Base-by-base conservation (phyloP, 2,888 invertebrate species). In the Diogma glabrata region DNA sequence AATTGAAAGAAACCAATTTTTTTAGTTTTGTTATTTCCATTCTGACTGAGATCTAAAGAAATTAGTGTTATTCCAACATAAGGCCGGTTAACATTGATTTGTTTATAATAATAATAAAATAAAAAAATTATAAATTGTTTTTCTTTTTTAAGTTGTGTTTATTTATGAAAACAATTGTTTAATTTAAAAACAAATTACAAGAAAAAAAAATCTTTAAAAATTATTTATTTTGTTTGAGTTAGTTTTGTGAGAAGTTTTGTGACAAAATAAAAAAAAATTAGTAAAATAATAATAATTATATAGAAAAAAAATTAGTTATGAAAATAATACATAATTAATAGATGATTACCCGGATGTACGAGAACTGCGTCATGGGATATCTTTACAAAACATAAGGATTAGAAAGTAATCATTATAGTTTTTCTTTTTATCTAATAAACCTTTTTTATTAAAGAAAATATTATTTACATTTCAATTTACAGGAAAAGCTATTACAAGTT, bases 41-140 rank as follows among this genome's bases (percentile, higher is more conserved):
- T 43, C 22, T 43, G 20, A 12, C 43, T 22, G 43, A 43, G 43
- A 43, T 22, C 23, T 12, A 43, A 22, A 43, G 14, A 43, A 43
- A 43, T 46, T 46, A 46, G 46, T 46, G 22, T 46, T 46, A 46
- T 46, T 46, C 24, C 24, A 24, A 46, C 46, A 24, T 46, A 46
- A 24, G 46, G 24, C 46, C 46, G 46, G 46, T 22, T 24, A 46
- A 46, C 43, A 43, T 43, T 43, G 23, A 43, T 22, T 14, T 14
- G n/a, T 22, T 12, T 43, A n/a, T 28, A 3, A 10, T 40, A 40
- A 12, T 12, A 12, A 28, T n/a, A 12, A 28, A 28, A 2, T 10
- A 10, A 28, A 28, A n/a, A 19, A 20, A 17, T 14, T 14, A n/a
- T 43, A 43, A 22, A 43, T 43, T n/a, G 43, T 43, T 43, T 43